These are phyloP conservation scores for Cyrtorhinus lividipennis DNA, from an alignment of 1,140 invertebrate species.

Conservation along the genomic window DNA sequence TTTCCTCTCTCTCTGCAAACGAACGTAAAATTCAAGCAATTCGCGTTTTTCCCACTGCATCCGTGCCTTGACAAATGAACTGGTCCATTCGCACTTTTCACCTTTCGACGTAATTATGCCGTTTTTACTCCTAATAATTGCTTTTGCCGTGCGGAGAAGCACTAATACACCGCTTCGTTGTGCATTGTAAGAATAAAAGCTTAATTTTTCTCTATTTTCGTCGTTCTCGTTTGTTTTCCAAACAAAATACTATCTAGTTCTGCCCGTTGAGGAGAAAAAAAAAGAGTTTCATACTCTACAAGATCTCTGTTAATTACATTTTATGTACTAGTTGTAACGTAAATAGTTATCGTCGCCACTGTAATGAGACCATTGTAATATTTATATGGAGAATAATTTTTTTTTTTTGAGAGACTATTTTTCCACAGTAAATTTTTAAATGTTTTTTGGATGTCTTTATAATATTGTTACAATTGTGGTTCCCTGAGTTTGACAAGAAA, in stretches of 20 bases:
- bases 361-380: not conserved
- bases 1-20: no score
- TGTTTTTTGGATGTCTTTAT: not conserved
- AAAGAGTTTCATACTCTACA: not conserved
- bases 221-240: no score
- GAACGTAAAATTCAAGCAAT: no score
- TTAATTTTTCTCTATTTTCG: no score
- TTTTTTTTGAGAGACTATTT: not conserved
- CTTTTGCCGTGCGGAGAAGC: not conserved
- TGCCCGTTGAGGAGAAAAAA: not conserved
- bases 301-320: not conserved
- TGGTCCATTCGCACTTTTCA: not conserved
- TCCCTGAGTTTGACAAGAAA: not conserved
- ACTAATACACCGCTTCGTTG: not conserved
- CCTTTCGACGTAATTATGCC: not conserved
- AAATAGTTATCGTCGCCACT: not conserved
- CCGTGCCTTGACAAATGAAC: not conserved
- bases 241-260: not conserved
- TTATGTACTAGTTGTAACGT: not conserved
- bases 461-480: not conserved
- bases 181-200: not conserved
- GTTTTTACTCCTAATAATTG: not conserved
- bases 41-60: no score
- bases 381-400: not conserved
- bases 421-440: not conserved